Conservation (phyloP, 2,113 vertebrate genomes). For the Ia io region DNA sequence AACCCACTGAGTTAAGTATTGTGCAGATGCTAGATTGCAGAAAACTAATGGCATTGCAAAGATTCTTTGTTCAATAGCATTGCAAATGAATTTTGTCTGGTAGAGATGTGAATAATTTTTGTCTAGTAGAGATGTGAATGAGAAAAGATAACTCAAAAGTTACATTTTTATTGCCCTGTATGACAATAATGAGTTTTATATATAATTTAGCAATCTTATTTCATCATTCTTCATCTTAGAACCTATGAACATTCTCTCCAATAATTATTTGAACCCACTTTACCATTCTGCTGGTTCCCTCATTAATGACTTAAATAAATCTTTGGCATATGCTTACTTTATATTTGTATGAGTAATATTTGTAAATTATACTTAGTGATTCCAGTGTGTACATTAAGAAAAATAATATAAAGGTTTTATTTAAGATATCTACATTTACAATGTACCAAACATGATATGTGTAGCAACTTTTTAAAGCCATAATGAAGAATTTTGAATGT, state of each 20-base stretch:
- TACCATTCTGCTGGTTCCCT: neutral
- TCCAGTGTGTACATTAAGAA: neutral
- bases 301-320: neutral
- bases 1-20: too few relatives aligned
- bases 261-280: neutral
- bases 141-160: neutral
- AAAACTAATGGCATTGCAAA: neutral
- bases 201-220: neutral
- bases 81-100: neutral
- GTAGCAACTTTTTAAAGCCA: neutral
- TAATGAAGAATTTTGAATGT: neutral
- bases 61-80: neutral
- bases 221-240: neutral
- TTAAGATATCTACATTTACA: neutral
- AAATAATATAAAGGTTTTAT: neutral
- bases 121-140: neutral
- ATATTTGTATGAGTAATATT: too few relatives aligned
- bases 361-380: neutral
- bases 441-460: neutral
- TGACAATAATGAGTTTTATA: neutral
- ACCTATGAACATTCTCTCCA: neutral
- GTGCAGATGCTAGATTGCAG: neutral
- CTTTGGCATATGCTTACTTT: too few relatives aligned
- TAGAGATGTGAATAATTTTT: neutral
- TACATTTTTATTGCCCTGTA: neutral